Percentiles rank a stretch among this genome's conserved stretches.
Conservation (phyloP, 2,113 vertebrate species). For the Callaeas wilsoni region DNA sequence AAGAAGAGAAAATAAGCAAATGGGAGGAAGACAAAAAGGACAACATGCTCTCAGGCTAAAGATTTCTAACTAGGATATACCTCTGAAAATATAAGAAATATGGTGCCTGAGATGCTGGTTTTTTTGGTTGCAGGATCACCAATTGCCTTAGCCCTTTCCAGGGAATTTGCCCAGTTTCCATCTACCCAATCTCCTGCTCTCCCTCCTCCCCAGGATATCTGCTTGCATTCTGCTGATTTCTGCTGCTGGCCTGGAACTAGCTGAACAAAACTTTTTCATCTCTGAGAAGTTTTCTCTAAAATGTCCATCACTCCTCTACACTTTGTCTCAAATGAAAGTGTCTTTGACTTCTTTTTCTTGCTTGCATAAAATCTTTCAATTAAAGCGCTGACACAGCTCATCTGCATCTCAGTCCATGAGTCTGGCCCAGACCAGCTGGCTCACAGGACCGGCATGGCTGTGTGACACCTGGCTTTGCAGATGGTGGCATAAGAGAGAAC, state of each 20-base stretch:
- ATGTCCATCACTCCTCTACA: rapidly evolving
- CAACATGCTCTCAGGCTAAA: not conserved
- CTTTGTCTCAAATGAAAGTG: not conserved
- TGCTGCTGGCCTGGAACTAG: not conserved
- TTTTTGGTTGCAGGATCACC: not conserved
- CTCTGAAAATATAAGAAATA: not conserved
- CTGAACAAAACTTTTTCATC: not conserved
- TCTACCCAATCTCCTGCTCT: not conserved
- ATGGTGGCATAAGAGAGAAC: not conserved
- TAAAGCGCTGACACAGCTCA: not conserved
- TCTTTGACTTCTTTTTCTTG: not conserved
- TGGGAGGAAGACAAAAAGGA: not conserved
- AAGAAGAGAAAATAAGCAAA: not conserved
- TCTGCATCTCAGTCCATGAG: not conserved
- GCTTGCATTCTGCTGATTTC: not conserved
- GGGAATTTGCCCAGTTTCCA: not conserved
- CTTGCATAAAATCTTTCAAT: not conserved
- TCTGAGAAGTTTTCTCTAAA: not conserved
- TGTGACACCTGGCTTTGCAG: not conserved
- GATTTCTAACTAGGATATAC: not conserved
- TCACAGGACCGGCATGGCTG: not conserved
- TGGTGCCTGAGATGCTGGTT: not conserved
- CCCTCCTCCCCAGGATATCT: not conserved
- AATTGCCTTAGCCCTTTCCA: not conserved
- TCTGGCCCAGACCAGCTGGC: not conserved